phyloP scores from a whole-genome alignment of 2,888 invertebrate species.

The Acleris holmiana region DNA sequence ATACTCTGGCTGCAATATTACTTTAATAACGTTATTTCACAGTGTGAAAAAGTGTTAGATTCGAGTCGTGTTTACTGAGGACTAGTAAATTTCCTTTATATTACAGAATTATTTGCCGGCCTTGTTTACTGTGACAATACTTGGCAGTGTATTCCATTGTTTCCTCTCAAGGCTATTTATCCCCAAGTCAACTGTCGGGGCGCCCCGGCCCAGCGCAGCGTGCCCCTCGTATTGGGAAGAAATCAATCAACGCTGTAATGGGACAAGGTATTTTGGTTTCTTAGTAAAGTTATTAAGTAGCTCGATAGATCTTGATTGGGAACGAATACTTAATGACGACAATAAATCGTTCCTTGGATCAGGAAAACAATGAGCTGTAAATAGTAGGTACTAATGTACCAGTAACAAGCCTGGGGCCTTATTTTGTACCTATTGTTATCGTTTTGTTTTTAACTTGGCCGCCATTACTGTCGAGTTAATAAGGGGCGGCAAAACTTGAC shows the following conservation, averaged over 20 bases:
- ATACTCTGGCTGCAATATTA: no score
- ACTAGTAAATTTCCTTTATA: conserved; percentile 6
- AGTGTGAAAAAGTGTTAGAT: background rate
- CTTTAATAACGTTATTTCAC: no score
- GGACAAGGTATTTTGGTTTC: conserved; percentile 14
- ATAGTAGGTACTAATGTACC: conserved; percentile 9
- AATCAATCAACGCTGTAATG: conserved; percentile 11
- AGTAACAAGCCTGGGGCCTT: background rate
- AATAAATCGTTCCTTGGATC: conserved; percentile 17
- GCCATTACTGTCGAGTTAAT: no score
- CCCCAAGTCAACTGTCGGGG: conserved; percentile 15
- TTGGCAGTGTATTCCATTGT: conserved; percentile 15
- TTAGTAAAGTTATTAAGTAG: conserved; percentile 21
- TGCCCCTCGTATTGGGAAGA: conserved; percentile 9
- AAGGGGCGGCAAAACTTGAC: no score
- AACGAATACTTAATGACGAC: conserved; percentile 12
- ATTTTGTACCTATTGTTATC: no score
- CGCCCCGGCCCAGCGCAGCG: conserved; percentile 3
- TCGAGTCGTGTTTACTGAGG: background rate
- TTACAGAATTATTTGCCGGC: conserved; percentile 6
- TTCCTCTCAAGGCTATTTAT: conserved; percentile 15
- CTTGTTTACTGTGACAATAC: conserved; percentile 20
- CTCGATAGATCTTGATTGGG: conserved; percentile 18
- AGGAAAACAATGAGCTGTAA: conserved; percentile 3
- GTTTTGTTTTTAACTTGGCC: no score